These are phyloP conservation scores for Salvator merianae DNA, from an alignment of 2,113 vertebrate species.

Conservation along the genomic window DNA sequence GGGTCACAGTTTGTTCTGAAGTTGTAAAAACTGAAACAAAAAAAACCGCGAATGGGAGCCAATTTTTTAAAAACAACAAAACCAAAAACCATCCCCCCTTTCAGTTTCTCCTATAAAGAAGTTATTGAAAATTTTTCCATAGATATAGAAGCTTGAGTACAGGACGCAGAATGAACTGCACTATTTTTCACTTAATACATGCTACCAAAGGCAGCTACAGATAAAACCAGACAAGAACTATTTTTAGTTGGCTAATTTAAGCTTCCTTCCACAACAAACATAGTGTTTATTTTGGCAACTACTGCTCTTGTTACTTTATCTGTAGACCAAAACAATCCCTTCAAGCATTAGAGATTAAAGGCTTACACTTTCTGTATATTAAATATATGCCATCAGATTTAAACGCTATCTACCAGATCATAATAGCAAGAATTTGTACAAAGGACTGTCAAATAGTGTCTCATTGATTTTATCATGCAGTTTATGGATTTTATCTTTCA, in stretches of 20 bases:
- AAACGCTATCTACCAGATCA: neutral
- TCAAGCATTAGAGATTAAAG: neutral
- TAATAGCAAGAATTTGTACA: neutral
- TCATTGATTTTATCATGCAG: too few species aligned
- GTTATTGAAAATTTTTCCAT: neutral
- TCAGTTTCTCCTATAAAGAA: neutral
- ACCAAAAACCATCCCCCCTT: neutral
- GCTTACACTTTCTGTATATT: neutral
- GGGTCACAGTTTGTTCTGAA: neutral
- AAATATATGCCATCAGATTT: neutral
- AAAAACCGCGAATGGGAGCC: neutral
- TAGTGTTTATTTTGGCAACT: slow-evolving; percentile 1
- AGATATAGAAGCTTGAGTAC: neutral
- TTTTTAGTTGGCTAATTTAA: slow-evolving; percentile 9
- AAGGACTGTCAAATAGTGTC: neutral
- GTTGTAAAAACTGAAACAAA: neutral
- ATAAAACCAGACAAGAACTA: neutral
- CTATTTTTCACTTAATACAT: neutral
- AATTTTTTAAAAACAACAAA: neutral
- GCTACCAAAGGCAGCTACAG: neutral
- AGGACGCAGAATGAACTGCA: neutral
- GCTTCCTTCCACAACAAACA: neutral
- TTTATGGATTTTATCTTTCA: too few species aligned
- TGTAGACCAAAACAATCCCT: neutral
- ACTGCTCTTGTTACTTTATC: neutral